These are phyloP conservation scores for Callyntrura guangdongensis DNA, from an alignment of 2,888 invertebrate genomes.

Conservation along the genomic window DNA sequence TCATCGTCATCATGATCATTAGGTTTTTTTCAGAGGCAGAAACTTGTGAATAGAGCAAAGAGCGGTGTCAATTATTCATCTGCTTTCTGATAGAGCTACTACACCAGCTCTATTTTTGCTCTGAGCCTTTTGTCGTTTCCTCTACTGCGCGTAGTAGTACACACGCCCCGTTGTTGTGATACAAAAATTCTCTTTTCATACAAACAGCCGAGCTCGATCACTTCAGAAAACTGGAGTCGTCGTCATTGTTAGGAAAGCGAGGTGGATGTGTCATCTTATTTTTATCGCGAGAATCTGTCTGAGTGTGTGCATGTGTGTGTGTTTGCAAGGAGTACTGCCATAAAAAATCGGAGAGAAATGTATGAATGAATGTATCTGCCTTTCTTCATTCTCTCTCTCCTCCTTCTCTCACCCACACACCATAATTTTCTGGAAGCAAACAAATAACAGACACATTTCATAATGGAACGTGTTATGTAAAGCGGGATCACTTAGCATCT, in stretches of 20 bases:
- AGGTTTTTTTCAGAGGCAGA: not conserved
- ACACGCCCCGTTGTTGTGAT: too few species aligned
- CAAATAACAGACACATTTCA: not conserved
- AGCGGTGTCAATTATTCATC: constrained; percentile 70
- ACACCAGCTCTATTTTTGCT: constrained; percentile 53
- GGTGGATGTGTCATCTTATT: constrained; percentile 2
- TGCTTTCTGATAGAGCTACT: constrained; percentile 27
- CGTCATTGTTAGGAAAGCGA: not conserved
- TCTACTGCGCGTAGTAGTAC: not conserved
- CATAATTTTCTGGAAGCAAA: not conserved
- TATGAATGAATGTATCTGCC: not conserved
- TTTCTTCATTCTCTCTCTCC: not conserved
- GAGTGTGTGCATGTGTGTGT: not conserved
- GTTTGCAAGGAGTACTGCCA: not conserved
- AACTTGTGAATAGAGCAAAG: constrained; percentile 55
- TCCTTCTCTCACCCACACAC: too few species aligned
- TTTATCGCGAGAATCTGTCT: not conserved
- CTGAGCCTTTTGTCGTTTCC: not conserved
- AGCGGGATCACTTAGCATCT: constrained; percentile 60
- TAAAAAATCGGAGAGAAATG: not conserved
- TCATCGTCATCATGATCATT: not conserved
- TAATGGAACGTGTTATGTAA: constrained; percentile 3
- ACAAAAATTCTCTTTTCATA: not conserved
- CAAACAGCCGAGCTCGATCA: not conserved
- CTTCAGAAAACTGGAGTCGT: not conserved